phyloP scores from a whole-genome alignment of 2,888 invertebrate genomes.

The Amaurobius ferox region DNA sequence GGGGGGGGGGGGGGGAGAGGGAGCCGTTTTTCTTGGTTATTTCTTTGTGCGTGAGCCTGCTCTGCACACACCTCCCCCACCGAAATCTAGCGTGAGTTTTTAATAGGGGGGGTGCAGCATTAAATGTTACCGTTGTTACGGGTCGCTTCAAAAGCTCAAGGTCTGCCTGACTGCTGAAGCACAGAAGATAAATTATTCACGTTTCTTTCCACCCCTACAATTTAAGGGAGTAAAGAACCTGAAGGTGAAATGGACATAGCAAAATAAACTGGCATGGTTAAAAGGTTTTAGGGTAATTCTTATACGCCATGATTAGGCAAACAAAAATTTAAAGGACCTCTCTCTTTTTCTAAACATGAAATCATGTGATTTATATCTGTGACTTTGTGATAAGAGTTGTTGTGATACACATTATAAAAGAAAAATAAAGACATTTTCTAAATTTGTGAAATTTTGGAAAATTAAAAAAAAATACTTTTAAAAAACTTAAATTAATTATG shows the following conservation, averaged over 20 bases:
- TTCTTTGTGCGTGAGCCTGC: not conserved
- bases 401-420: too few species aligned
- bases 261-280: too few species aligned
- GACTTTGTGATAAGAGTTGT: too few species aligned
- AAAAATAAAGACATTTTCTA: too few species aligned
- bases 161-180: constrained; percentile 1
- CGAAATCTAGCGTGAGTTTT: not conserved
- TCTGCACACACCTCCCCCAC: not conserved
- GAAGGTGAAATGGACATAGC: not conserved
- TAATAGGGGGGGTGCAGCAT: not conserved
- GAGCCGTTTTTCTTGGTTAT: not conserved
- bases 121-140: constrained; percentile 53
- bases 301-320: too few species aligned
- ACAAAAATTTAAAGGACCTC: too few species aligned
- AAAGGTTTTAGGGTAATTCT: too few species aligned
- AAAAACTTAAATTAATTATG: too few species aligned
- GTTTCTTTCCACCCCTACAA: not conserved
- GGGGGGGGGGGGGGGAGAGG: not conserved
- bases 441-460: too few species aligned
- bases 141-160: constrained; percentile 35
- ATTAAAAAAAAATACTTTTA: too few species aligned
- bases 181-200: not conserved
- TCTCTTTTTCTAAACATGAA: too few species aligned
- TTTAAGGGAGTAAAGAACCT: not conserved
- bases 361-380: too few species aligned